Base-by-base conservation (phyloP, 2,888 invertebrate genomes). In the Thereva nobilitata region DNA sequence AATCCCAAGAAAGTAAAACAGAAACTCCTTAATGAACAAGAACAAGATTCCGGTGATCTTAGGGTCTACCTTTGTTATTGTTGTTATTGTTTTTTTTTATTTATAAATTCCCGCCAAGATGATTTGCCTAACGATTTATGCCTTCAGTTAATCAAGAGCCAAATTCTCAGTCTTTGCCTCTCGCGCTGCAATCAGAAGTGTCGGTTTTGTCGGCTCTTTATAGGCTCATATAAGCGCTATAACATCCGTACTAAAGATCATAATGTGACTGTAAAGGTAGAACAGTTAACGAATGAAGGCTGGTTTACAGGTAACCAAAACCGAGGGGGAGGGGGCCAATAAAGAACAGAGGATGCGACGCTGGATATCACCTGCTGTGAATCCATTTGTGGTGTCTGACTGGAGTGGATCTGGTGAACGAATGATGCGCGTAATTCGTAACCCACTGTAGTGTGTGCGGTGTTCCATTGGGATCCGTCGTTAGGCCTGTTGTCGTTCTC, bases 81-180 rank as follows among this genome's bases (percentile, higher is more conserved):
- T 23, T 23, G 2, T 23, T 23, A 23, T 38, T 37, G 23, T 38
- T 12, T 67, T 52, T 52, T 53, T 59, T 59, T 53, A n/a, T 42
- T 50, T 44, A 42, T 54, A 38, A 41, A 57, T 54, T 50, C 23
- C 65, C 52, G n/a, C 23, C 40, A 42, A 66, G 63, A 66, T 67
- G 67, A 69, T 67, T 69, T 67, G 50, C 61, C 61, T 65, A 69
- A 69, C 69, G 66, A 69, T 67, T 69, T 66, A 67, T 69, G 63
- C 63, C 52, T 69, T 69, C 66, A 57, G 66, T 69, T 69, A 69
- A 69, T 69, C 69, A 69, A 69, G 68, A 10, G 12, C 35, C 35
- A 35, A 56, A 55, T 49, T 35, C 9, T 34, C 9, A 8, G 52
- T 53, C n/a, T 42, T 47, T 10, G 49, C 42, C 23, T 10, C 44